A percentile compares a stretch with the other conserved stretches of the same genome.
These are phyloP conservation scores for Rugalucina vietnamica DNA, from an alignment of 2,888 invertebrate species.

Conservation along the genomic window DNA sequence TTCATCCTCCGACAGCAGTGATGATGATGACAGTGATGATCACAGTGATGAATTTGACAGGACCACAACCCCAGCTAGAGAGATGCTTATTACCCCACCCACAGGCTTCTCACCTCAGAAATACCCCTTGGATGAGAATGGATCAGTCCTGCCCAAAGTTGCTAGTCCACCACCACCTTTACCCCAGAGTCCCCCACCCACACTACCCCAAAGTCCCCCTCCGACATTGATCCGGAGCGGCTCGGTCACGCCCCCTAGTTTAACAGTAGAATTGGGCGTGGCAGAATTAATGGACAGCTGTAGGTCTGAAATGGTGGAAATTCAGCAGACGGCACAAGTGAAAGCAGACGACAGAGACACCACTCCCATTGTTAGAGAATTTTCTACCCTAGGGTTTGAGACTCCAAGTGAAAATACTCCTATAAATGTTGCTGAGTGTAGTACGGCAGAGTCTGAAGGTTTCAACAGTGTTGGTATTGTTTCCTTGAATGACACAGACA, in stretches of 20 bases:
- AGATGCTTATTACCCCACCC: slow-evolving; percentile 62
- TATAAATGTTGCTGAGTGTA: slow-evolving; percentile 23
- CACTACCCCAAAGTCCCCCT: slow-evolving; percentile 40
- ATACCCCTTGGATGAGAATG: slow-evolving; percentile 42
- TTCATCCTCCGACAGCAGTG: slow-evolving; percentile 38
- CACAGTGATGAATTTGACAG: slow-evolving; percentile 42
- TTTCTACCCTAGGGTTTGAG: not conserved
- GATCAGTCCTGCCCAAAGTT: slow-evolving; percentile 37
- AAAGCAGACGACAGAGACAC: slow-evolving; percentile 35
- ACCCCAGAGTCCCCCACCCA: slow-evolving; percentile 64
- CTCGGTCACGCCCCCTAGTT: not conserved
- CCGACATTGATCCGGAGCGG: slow-evolving; percentile 19
- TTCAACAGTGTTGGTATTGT: not conserved
- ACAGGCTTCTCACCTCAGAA: slow-evolving; percentile 60
- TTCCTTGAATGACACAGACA: not conserved
- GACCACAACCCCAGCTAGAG: slow-evolving; percentile 47
- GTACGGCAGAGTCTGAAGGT: not conserved
- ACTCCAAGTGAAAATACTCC: slow-evolving; percentile 50
- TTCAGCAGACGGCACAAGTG: slow-evolving; percentile 37
- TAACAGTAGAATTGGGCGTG: slow-evolving; percentile 47
- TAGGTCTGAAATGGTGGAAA: slow-evolving; percentile 60
- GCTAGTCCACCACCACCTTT: slow-evolving; percentile 64
- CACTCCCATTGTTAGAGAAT: slow-evolving; percentile 28
- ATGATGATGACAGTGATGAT: slow-evolving; percentile 44
- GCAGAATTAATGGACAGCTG: slow-evolving; percentile 67